These are phyloP conservation scores for Hirudo medicinalis DNA, from an alignment of 1,140 invertebrate species.

Conservation along the genomic window DNA sequence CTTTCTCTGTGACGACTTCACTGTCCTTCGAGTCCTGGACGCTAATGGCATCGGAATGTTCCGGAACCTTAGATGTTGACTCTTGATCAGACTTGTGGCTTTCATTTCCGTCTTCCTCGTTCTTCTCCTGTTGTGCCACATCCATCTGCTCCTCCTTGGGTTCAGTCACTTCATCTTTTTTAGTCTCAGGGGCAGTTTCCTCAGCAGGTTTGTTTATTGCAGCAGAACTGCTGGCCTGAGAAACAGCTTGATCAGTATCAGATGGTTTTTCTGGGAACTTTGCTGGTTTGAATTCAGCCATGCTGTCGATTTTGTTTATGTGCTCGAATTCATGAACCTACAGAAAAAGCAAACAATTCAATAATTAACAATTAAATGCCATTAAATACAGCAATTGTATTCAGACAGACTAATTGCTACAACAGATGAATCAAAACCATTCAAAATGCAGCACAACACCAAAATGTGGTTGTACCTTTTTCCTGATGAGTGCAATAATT, in stretches of 20 bases:
- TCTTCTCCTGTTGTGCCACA: conserved; percentile 9
- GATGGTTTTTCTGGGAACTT: background rate
- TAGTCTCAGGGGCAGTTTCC: background rate
- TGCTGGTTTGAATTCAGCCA: conserved; percentile 51
- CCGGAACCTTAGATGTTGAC: background rate
- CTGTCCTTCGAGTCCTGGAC: conserved; percentile 4
- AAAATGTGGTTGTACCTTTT: conserved; percentile 54
- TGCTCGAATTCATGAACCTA: conserved; percentile 84
- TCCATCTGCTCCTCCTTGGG: background rate
- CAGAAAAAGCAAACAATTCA: conserved; percentile 4
- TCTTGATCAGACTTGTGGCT: background rate
- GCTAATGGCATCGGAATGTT: background rate
- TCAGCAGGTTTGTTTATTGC: background rate
- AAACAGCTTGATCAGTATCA: background rate
- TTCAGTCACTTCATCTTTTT: background rate
- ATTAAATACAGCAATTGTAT: too few species aligned
- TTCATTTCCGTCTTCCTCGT: conserved; percentile 1
- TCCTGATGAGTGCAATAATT: conserved; percentile 90
- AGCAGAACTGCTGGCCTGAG: background rate
- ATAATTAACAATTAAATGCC: background rate
- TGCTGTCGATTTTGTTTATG: conserved; percentile 92
- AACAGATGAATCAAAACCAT: too few species aligned
- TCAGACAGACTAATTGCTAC: too few species aligned
- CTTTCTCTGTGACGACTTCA: background rate
- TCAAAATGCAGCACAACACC: too few species aligned